Evolutionary conservation across 2,888 invertebrate genomes (phyloP).

Genomic region (Eudemis profundana): DNA sequence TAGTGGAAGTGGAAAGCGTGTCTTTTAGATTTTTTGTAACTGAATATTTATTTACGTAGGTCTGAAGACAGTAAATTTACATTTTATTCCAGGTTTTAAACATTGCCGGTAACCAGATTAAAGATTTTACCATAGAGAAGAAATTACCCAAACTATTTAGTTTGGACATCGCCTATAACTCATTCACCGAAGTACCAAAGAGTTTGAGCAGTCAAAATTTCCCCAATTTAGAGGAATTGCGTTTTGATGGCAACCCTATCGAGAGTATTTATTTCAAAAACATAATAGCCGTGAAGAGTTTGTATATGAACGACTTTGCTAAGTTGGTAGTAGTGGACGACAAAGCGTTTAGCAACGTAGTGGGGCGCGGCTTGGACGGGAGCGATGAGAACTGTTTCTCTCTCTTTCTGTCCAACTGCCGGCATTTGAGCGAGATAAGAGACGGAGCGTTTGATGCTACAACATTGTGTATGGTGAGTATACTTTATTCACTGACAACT

Average conservation of each 20-base stretch:
- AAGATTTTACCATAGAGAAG: conserved; percentile 72
- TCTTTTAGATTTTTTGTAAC: too few relatives aligned
- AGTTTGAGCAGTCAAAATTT: conserved; percentile 71
- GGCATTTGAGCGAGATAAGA: conserved; percentile 68
- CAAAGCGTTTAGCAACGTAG: conserved; percentile 80
- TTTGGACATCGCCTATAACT: conserved; percentile 83
- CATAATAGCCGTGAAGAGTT: conserved; percentile 71
- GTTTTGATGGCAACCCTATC: conserved; percentile 84
- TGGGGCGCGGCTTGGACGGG: conserved; percentile 66
- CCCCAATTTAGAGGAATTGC: conserved; percentile 78
- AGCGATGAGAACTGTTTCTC: conserved; percentile 72
- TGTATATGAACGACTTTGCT: conserved; percentile 75
- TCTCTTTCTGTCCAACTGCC: conserved; percentile 79
- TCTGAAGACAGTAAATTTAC: neutral
- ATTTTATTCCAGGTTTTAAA: conserved; percentile 71
- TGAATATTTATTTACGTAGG: too few relatives aligned
- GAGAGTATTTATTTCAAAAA: conserved; percentile 76
- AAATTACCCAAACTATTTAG: conserved; percentile 74
- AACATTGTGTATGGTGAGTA: conserved; percentile 82
- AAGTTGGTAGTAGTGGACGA: conserved; percentile 67
- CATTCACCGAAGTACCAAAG: conserved; percentile 75
- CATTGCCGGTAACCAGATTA: conserved; percentile 78
- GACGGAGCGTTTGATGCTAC: conserved; percentile 80
- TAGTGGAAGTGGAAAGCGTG: too few relatives aligned
- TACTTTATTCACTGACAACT: too few relatives aligned